Percentiles rank a stretch among this genome's conserved stretches.
phyloP scores from a whole-genome alignment of 2,113 vertebrate genomes.

The Cromileptes altivelis region DNA sequence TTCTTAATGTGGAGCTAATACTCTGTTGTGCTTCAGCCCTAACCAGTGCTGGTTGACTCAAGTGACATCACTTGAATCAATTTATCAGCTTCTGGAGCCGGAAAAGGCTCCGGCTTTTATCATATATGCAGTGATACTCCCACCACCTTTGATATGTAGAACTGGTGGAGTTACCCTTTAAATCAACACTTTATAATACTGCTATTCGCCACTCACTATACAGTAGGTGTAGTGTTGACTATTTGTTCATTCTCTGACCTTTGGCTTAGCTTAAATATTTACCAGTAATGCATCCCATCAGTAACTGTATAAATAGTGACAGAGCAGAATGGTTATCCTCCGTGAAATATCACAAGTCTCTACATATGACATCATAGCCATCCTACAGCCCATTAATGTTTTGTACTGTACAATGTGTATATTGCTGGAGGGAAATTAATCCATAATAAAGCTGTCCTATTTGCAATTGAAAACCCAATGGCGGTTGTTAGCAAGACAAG shows the following conservation, averaged over 20 bases:
- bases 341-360: constrained; percentile 17
- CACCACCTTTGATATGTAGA: background rate
- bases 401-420: too few species aligned
- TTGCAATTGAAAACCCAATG: background rate
- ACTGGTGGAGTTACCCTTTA: background rate
- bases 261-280: constrained; percentile 42
- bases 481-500: background rate
- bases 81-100: background rate
- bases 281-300: background rate
- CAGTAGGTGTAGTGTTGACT: background rate
- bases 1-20: too few species aligned
- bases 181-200: background rate
- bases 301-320: constrained; percentile 6
- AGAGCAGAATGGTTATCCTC: background rate
- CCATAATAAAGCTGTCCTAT: background rate
- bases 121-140: background rate
- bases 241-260: constrained; percentile 18
- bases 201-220: background rate
- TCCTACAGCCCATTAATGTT: background rate
- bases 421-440: background rate
- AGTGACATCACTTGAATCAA: background rate
- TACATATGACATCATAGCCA: constrained; percentile 8
- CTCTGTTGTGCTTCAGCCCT: too few species aligned
- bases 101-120: background rate
- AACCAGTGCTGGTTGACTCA: background rate